These are phyloP conservation scores for Aythya baeri DNA, from an alignment of 2,113 vertebrate species.

Conservation along the genomic window DNA sequence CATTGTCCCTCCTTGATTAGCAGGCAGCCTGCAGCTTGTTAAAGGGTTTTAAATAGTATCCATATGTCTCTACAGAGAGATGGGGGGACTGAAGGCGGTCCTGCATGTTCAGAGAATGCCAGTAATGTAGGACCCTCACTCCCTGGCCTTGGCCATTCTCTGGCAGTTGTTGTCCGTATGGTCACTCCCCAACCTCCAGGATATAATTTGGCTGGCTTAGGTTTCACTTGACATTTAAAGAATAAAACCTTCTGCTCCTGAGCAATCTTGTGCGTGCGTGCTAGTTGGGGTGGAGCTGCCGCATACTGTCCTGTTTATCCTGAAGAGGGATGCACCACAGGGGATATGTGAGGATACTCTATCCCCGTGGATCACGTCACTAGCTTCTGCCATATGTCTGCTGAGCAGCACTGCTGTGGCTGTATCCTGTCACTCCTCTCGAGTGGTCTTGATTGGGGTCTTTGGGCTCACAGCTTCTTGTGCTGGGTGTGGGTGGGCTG, in stretches of 20 bases:
- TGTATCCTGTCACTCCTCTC: neutral
- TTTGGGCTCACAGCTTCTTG: neutral
- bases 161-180: conserved; percentile 69
- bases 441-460: fast-evolving
- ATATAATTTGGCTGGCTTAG: conserved; percentile 57
- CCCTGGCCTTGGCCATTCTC: conserved; percentile 27
- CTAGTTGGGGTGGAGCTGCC: neutral
- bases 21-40: conserved; percentile 69
- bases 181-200: conserved; percentile 17
- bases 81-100: conserved; percentile 49
- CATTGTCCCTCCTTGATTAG: conserved; percentile 49
- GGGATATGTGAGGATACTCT: neutral
- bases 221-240: conserved; percentile 71
- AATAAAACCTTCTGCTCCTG: conserved; percentile 36
- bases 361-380: neutral
- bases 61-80: conserved; percentile 67
- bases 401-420: neutral
- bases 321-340: neutral
- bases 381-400: neutral
- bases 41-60: conserved; percentile 79
- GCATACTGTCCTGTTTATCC: neutral
- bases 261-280: neutral
- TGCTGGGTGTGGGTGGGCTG: neutral
- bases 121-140: conserved; percentile 68
- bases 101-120: conserved; percentile 67